These are phyloP conservation scores for Chionis minor DNA, from an alignment of 2,113 vertebrate species.

Conservation along the genomic window DNA sequence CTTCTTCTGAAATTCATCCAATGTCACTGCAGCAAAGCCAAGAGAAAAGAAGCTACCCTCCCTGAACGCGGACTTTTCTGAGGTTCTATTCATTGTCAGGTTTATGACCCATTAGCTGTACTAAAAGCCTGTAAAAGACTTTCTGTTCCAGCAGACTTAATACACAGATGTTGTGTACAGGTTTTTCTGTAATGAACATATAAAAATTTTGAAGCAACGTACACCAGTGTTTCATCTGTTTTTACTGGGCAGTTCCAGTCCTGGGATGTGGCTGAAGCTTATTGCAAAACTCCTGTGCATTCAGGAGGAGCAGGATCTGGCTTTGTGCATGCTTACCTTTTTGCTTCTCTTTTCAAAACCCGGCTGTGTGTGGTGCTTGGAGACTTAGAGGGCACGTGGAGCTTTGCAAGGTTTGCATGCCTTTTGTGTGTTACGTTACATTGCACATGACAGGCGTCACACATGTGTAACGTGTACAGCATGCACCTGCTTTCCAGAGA, in stretches of 20 bases:
- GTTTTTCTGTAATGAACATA: not conserved
- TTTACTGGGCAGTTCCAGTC: not conserved
- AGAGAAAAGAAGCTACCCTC: not conserved
- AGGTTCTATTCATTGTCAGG: not conserved
- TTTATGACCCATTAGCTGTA: not conserved
- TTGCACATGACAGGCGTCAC: not conserved
- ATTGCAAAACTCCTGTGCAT: not conserved
- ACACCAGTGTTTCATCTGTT: not conserved
- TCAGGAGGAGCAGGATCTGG: not conserved
- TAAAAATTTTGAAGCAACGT: not conserved
- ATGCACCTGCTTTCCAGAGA: not conserved
- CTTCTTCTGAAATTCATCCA: not conserved
- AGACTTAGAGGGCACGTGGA: not conserved
- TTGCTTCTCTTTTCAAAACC: not conserved
- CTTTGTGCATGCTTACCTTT: not conserved
- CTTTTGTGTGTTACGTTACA: not conserved
- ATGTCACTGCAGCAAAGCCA: not conserved
- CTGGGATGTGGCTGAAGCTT: not conserved
- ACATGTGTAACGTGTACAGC: not conserved
- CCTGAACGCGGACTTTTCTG: not conserved
- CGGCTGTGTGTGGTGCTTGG: not conserved
- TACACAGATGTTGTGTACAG: not conserved
- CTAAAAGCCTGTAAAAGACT: not conserved
- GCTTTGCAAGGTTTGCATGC: not conserved
- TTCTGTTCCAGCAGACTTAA: not conserved